phyloP scores from a whole-genome alignment of 2,888 invertebrate species.

The Lymantria monacha region DNA sequence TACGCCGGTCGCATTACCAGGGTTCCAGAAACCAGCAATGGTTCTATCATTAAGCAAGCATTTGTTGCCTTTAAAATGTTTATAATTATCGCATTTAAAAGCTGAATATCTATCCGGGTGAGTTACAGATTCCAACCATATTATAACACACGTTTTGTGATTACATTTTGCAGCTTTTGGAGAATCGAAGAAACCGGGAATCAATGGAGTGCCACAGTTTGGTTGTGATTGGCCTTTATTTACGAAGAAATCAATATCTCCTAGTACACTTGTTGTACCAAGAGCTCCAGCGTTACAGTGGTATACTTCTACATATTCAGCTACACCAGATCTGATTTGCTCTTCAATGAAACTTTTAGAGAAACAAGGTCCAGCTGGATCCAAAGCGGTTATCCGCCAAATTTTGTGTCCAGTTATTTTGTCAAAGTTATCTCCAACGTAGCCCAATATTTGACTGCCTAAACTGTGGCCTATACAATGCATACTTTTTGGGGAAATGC shows the following conservation, averaged over 20 bases:
- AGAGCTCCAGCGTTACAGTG: constrained; percentile 83
- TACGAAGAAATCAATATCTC: constrained; percentile 82
- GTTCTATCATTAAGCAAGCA: constrained; percentile 53
- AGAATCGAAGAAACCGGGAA: constrained; percentile 63
- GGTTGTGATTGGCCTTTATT: constrained; percentile 83
- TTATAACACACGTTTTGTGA: constrained; percentile 61
- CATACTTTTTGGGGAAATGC: constrained; percentile 57
- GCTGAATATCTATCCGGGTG: constrained; percentile 56
- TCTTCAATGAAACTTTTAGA: constrained; percentile 60
- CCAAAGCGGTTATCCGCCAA: constrained; percentile 62
- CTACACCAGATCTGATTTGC: constrained; percentile 78
- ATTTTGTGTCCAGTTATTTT: constrained; percentile 53
- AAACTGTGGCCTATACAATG: constrained; percentile 72
- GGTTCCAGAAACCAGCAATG: constrained; percentile 65
- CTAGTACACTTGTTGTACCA: constrained; percentile 74
- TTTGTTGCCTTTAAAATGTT: constrained; percentile 48
- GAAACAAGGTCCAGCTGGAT: constrained; percentile 75
- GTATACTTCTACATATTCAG: constrained; percentile 82
- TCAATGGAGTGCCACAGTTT: constrained; percentile 65
- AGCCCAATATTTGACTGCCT: constrained; percentile 66
- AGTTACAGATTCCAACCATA: constrained; percentile 63
- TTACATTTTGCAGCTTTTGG: constrained; percentile 66
- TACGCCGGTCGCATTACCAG: constrained; percentile 63
- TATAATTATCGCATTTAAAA: constrained; percentile 61
- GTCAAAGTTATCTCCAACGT: constrained; percentile 55